A percentile compares a stretch with the other conserved stretches of the same genome.
These are phyloP conservation scores for Ditylenchus dipsaci DNA, from an alignment of 1,140 invertebrate genomes.

Conservation along the genomic window DNA sequence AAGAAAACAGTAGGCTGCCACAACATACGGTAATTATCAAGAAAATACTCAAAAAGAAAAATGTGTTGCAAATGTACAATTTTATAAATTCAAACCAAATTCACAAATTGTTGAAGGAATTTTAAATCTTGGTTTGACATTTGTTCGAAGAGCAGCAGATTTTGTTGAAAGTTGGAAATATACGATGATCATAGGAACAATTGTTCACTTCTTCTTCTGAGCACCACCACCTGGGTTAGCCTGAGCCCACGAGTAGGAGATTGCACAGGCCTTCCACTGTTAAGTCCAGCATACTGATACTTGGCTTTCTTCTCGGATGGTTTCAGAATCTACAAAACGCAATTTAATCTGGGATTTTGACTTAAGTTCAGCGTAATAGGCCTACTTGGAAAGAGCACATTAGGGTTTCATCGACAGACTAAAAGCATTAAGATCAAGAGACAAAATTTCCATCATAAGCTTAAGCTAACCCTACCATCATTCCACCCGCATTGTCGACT, in stretches of 20 bases:
- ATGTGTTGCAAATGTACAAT: background rate
- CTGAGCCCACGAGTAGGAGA: conserved; percentile 27
- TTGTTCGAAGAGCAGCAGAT: background rate
- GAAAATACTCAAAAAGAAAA: too few species aligned
- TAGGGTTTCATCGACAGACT: conserved; percentile 90
- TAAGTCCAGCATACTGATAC: conserved; percentile 79
- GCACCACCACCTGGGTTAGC: conserved; percentile 32
- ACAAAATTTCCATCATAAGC: background rate
- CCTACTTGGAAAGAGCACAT: conserved; percentile 86
- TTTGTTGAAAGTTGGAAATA: background rate
- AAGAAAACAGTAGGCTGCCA: too few species aligned
- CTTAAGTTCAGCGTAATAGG: background rate
- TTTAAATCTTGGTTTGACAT: background rate
- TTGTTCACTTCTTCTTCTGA: conserved; percentile 50
- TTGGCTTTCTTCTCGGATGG: conserved; percentile 70
- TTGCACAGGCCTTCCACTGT: conserved; percentile 63
- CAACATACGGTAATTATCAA: too few species aligned
- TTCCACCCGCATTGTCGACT: conserved; percentile 88
- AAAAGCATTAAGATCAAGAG: too few species aligned
- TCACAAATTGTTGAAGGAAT: background rate
- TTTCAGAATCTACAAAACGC: conserved; percentile 60
- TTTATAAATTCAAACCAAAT: background rate
- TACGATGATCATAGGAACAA: background rate
- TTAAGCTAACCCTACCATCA: conserved; percentile 70
- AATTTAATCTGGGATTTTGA: conserved; percentile 2